Conservation (phyloP, 2,113 vertebrate species). For the Heterotilapia buettikoferi region DNA sequence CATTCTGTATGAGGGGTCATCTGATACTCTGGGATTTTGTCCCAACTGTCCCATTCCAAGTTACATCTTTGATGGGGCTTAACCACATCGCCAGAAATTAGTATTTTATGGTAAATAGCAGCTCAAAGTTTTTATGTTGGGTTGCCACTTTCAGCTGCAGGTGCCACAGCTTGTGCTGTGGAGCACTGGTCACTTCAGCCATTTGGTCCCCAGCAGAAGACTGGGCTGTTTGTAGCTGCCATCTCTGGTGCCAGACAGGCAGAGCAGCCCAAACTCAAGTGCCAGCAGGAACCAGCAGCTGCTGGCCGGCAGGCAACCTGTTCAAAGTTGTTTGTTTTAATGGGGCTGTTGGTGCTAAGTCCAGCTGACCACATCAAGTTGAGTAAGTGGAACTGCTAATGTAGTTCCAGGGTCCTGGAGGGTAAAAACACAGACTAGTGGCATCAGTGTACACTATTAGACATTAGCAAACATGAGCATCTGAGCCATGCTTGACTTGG, state of each 20-base stretch:
- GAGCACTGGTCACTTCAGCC: not conserved
- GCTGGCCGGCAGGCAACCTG: constrained; percentile 24
- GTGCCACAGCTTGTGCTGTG: not conserved
- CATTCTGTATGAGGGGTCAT: not conserved
- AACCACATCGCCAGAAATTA: not conserved
- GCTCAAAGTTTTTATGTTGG: not conserved
- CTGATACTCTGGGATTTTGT: not conserved
- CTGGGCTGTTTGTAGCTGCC: not conserved
- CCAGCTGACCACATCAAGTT: constrained; percentile 30
- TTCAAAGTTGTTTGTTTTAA: constrained; percentile 37
- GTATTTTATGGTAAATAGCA: not conserved
- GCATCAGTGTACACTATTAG: not conserved
- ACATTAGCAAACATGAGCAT: not conserved
- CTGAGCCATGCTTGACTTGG: not conserved
- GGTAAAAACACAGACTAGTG: not conserved
- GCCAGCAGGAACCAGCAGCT: constrained; percentile 34
- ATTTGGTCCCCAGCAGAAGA: not conserved
- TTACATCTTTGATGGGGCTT: not conserved
- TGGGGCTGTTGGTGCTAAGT: not conserved
- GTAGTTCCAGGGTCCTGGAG: not conserved
- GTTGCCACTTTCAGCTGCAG: not conserved
- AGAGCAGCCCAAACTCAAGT: not conserved
- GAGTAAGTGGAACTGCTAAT: constrained; percentile 5
- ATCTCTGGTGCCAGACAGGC: constrained; percentile 16
- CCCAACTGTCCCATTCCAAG: not conserved